Percentiles rank a stretch among this genome's conserved stretches.
These are phyloP conservation scores for Calliopsis andreniformis DNA, from an alignment of 1,140 invertebrate genomes.

Conservation along the genomic window DNA sequence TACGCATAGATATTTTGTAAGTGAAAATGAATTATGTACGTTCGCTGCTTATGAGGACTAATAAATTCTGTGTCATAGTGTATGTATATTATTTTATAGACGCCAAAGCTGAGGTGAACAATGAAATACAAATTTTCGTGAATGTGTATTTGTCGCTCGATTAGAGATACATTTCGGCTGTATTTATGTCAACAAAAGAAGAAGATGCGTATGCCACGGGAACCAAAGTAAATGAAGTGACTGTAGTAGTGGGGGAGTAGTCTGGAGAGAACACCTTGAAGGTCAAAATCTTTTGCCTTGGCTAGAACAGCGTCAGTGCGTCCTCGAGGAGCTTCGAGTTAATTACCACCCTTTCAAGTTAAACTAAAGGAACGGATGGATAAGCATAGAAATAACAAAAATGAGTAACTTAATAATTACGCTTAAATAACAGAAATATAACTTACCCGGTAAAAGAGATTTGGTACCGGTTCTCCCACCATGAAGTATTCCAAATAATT, in stretches of 20 bases:
- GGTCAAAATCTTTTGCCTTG: too few relatives aligned
- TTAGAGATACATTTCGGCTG: slow-evolving; percentile 54
- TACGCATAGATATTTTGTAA: slow-evolving; percentile 77
- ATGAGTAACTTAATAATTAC: neutral
- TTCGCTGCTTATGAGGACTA: slow-evolving; percentile 76
- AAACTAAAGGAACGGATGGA: neutral
- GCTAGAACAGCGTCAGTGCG: too few relatives aligned
- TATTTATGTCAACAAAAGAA: slow-evolving; percentile 16
- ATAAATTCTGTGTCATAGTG: slow-evolving; percentile 78
- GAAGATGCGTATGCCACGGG: too few relatives aligned
- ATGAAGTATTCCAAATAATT: neutral
- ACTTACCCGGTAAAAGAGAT: slow-evolving; percentile 22
- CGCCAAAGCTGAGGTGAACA: slow-evolving; percentile 17
- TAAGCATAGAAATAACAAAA: neutral
- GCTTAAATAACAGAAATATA: neutral
- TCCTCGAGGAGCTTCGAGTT: too few relatives aligned
- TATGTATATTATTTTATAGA: slow-evolving; percentile 53
- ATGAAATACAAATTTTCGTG: slow-evolving; percentile 37
- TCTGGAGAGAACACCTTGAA: too few relatives aligned
- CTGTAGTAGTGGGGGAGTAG: too few relatives aligned
- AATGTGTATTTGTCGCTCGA: slow-evolving; percentile 51
- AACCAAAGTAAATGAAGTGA: too few relatives aligned
- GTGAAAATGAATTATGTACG: slow-evolving; percentile 75
- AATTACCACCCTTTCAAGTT: neutral
- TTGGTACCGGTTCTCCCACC: neutral